Base-by-base conservation (phyloP, 1,140 invertebrate species). In the Phenacoccus solenopsis region DNA sequence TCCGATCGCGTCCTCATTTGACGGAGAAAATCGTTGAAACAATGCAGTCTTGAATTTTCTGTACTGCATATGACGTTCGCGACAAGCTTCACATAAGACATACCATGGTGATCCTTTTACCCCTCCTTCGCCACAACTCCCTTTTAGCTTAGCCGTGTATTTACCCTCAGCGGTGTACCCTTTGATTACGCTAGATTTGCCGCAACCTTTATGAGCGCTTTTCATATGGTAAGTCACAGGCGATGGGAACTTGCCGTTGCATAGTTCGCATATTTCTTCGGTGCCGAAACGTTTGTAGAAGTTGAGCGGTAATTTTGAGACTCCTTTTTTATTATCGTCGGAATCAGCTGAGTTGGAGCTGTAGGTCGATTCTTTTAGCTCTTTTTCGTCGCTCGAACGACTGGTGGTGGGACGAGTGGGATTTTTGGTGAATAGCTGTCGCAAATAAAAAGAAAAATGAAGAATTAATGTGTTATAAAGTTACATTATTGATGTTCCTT, bases 221-320 rank as follows among this genome's bases (percentile, higher is more conserved):
- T 89, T 83, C 92, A 98, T 95, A 78, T 98, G 95, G 73, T 92
- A 90, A 0, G 91, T 95, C 0, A 97, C 84, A 0, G 92, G 91
- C 79, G 88, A 86, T 69, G 90, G 84, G 75, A 88, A 86, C 67
- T 86, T 81, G 21, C 79, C 80, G 5, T 89, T 91, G 76, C 95
- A 98, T 21, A 98, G 81, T 78, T 98, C 95, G 78, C 95, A 98
- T 28, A 84, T 77, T 5, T 87, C 86, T 70, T 88, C 85, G 20
- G 81, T 79, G 70, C 79, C 81, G 72, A 77, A 76, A 10, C 72
- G 76, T 22, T 69, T 69, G 32, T 49, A 38, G 25, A 64, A 64
- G 22, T 64, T 27, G 59, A 27, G 22, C 9, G 59, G 22, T 10
- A 64, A 25, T 64, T 64, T 64, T 16, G 10, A 64, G 7, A 28